These are phyloP conservation scores for Drosophila varians DNA, from an alignment of 1,140 invertebrate genomes.

Conservation along the genomic window DNA sequence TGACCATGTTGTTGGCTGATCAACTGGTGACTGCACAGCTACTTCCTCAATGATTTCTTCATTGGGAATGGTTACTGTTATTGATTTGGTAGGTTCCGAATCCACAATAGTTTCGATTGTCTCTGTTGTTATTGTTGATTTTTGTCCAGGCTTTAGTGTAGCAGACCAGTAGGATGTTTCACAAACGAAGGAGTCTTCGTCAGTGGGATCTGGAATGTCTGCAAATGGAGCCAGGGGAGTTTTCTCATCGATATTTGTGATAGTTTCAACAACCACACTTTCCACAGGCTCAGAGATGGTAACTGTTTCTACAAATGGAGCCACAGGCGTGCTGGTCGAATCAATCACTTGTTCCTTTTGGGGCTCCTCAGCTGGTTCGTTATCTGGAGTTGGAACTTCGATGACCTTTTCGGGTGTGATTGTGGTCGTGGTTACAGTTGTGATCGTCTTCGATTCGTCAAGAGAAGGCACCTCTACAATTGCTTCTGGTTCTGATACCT, in stretches of 20 bases:
- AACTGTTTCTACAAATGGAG: not conserved
- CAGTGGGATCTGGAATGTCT: not conserved
- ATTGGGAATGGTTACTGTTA: slow-evolving; percentile 49
- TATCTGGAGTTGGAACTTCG: no score
- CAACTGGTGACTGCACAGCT: slow-evolving; percentile 67
- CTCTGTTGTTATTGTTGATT: slow-evolving; percentile 9
- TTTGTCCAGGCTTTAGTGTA: slow-evolving; percentile 62
- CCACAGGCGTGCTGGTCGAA: not conserved
- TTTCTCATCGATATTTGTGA: not conserved
- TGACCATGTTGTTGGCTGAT: slow-evolving; percentile 80
- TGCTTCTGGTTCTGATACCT: not conserved
- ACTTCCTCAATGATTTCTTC: slow-evolving; percentile 41
- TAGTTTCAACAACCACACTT: not conserved
- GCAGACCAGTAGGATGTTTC: slow-evolving; percentile 81
- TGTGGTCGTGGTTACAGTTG: not conserved
- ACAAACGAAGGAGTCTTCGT: slow-evolving; percentile 54
- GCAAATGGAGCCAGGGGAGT: slow-evolving; percentile 15
- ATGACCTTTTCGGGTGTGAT: not conserved
- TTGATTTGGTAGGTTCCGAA: slow-evolving; percentile 16
- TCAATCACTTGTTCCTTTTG: not conserved
- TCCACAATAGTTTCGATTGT: slow-evolving; percentile 1
- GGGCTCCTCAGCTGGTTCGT: no score
- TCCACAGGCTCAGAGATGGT: not conserved
- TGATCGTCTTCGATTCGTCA: not conserved
- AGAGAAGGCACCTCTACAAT: slow-evolving; percentile 3